Conservation (phyloP, 2,113 vertebrate genomes). For the Pelvicachromis taeniatus region DNA sequence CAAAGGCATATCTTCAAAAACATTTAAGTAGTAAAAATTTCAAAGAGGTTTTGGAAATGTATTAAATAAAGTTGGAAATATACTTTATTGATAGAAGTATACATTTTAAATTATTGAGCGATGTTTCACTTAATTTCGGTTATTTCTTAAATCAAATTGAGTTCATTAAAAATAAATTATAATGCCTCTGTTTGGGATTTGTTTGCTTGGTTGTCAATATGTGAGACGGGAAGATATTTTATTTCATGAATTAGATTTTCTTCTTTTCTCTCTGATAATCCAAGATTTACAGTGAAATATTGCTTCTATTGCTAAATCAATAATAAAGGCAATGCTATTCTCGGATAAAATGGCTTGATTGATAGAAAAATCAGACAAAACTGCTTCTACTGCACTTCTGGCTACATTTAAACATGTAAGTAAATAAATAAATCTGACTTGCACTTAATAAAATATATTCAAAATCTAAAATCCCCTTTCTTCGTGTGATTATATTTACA, state of each 20-base stretch:
- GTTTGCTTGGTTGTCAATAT: background rate
- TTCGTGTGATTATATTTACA: slow-evolving; percentile 2
- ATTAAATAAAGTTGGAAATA: background rate
- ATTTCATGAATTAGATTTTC: background rate
- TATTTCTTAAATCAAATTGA: background rate
- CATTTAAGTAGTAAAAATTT: background rate
- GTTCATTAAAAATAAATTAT: background rate
- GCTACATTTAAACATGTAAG: background rate
- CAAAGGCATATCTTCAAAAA: background rate
- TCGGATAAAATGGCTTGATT: slow-evolving; percentile 23
- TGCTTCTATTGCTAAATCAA: slow-evolving; percentile 28
- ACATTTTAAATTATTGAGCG: background rate
- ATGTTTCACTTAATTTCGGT: background rate
- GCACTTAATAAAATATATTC: background rate
- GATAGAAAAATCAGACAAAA: background rate
- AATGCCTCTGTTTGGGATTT: background rate
- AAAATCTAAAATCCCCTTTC: background rate
- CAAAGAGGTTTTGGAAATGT: background rate
- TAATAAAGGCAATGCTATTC: slow-evolving; percentile 31
- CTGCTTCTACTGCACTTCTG: background rate
- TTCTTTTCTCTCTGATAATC: slow-evolving; percentile 11
- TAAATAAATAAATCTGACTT: background rate
- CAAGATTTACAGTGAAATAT: slow-evolving; percentile 32
- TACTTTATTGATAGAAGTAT: background rate
- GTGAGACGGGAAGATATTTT: background rate